phyloP scores from a whole-genome alignment of 2,888 invertebrate genomes.

The Stenolophus ochropezus region DNA sequence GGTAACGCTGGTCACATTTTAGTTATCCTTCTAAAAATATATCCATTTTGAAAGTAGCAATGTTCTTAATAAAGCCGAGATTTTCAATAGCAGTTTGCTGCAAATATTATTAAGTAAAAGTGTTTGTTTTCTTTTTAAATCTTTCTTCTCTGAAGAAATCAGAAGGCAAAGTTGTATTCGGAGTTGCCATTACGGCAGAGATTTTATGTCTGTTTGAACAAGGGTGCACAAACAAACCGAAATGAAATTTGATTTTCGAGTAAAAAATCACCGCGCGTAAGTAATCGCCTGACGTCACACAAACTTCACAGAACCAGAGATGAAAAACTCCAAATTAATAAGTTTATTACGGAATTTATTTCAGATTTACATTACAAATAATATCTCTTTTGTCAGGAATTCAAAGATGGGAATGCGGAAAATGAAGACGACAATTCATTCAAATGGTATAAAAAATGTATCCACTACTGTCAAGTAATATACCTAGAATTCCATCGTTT shows the following conservation, averaged over 20 bases:
- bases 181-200: conserved; percentile 41
- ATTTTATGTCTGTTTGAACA: conserved; percentile 56
- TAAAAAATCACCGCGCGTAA: conserved; percentile 49
- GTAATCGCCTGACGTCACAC: conserved; percentile 33
- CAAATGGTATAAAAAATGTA: no score
- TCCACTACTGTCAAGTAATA: no score
- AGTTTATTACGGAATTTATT: no score
- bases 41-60: no score
- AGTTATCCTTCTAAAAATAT: no score
- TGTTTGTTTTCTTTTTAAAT: background rate
- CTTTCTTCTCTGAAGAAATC: background rate
- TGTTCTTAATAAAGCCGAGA: no score
- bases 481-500: no score
- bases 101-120: background rate
- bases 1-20: no score
- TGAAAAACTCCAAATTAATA: background rate
- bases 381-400: no score
- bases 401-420: no score
- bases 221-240: conserved; percentile 52
- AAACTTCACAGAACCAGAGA: background rate
- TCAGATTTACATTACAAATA: no score
- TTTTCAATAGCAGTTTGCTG: background rate
- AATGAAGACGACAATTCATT: no score
- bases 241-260: conserved; percentile 53
- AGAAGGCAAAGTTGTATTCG: background rate